phyloP scores from a whole-genome alignment of 2,797 vertebrate genomes.

The Kryptolebias ocellatus region DNA sequence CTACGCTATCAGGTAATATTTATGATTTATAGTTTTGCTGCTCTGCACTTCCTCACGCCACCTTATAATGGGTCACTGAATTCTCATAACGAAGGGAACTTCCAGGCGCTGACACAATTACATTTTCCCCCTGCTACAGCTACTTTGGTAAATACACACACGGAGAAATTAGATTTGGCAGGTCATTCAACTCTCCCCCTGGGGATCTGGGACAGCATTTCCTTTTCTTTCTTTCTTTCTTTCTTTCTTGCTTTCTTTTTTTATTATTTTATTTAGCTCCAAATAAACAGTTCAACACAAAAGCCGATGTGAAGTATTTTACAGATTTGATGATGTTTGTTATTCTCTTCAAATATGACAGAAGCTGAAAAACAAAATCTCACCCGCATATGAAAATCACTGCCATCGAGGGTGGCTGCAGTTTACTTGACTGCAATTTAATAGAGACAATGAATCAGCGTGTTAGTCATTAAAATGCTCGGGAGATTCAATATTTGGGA shows the following conservation, averaged over 20 bases:
- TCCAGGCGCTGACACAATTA: conserved; percentile 71
- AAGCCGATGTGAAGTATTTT: conserved; percentile 33
- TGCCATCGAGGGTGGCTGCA: conserved; percentile 14
- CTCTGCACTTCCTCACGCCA: conserved; percentile 39
- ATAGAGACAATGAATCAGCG: neutral
- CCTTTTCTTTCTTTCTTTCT: conserved; percentile 7
- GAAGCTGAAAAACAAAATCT: conserved; percentile 2
- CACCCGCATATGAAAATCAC: conserved; percentile 22
- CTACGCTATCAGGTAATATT: conserved; percentile 37
- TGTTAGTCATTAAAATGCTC: conserved; percentile 7
- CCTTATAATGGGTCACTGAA: conserved; percentile 72
- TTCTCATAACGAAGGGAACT: conserved; percentile 68
- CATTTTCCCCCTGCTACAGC: conserved; percentile 63
- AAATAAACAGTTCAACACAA: conserved; percentile 64
- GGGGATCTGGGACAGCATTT: conserved; percentile 63
- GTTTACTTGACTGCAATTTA: conserved; percentile 30
- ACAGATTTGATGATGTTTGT: conserved; percentile 36
- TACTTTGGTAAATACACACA: conserved; percentile 72
- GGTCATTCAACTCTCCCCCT: conserved; percentile 68
- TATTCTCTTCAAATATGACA: conserved; percentile 24
- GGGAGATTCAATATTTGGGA: conserved; percentile 25
- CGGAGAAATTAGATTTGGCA: conserved; percentile 78
- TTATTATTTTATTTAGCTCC: conserved; percentile 5
- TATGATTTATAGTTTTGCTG: conserved; percentile 37
- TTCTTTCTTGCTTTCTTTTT: no score